Conservation (phyloP, 2,113 vertebrate species). For the Vimba vimba region DNA sequence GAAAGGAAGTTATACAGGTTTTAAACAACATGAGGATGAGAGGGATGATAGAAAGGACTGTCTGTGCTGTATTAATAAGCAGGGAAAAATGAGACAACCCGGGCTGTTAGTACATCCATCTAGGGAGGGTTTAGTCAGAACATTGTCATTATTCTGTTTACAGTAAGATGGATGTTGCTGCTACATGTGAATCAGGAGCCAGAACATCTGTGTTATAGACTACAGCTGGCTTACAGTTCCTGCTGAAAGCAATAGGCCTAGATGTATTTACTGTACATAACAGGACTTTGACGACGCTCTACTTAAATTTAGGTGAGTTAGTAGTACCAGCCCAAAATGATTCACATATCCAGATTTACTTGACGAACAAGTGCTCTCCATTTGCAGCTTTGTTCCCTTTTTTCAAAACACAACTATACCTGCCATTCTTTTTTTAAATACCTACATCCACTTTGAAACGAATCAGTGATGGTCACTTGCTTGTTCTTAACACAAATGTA, state of each 20-base stretch:
- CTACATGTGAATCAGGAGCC: not conserved
- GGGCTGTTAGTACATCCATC: not conserved
- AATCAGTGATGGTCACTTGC: not conserved
- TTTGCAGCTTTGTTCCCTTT: not conserved
- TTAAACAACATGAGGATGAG: not conserved
- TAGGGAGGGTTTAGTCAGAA: not conserved
- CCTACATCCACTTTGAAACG: not conserved
- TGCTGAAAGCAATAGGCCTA: not conserved
- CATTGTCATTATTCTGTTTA: conserved; percentile 1
- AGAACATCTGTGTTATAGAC: not conserved
- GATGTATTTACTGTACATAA: not conserved
- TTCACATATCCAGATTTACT: not conserved
- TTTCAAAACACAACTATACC: not conserved
- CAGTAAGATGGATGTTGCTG: not conserved
- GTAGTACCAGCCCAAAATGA: not conserved
- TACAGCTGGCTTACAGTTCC: not conserved
- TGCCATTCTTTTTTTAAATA: not conserved
- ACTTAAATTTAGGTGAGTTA: not conserved
- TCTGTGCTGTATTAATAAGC: not conserved
- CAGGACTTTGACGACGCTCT: not conserved
- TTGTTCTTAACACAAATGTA: not conserved
- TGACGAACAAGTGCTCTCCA: not conserved
- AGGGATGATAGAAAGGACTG: not conserved
- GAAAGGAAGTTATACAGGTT: not conserved
- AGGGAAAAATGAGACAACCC: not conserved